These are phyloP conservation scores for Drosophila nannoptera DNA, from an alignment of 1,140 invertebrate genomes.

Conservation along the genomic window DNA sequence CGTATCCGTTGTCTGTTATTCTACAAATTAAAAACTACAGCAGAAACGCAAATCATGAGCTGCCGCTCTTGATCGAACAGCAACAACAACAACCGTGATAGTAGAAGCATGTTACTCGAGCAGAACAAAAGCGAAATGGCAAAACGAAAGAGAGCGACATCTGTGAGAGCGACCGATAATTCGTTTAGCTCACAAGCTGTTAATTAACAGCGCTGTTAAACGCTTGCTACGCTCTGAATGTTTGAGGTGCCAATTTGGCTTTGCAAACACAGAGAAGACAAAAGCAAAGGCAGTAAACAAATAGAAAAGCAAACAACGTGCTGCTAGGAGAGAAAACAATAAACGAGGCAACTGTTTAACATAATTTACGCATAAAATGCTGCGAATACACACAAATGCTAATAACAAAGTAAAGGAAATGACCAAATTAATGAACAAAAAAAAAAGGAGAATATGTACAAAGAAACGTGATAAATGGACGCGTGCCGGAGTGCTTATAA, in stretches of 20 bases:
- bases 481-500: background rate
- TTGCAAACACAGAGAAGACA: background rate
- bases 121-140: background rate
- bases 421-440: background rate
- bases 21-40: background rate
- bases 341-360: slow-evolving; percentile 42
- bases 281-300: slow-evolving; percentile 13
- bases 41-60: slow-evolving; percentile 1
- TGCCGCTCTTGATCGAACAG: background rate
- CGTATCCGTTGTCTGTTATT: background rate
- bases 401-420: slow-evolving; percentile 30
- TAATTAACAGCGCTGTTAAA: slow-evolving; percentile 11
- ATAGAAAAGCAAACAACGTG: slow-evolving; percentile 22
- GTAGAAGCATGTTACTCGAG: too few species aligned
- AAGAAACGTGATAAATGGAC: background rate
- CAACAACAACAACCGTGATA: too few species aligned
- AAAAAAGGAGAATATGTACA: slow-evolving; percentile 24
- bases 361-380: slow-evolving; percentile 52
- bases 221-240: background rate
- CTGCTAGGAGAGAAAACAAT: background rate
- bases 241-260: slow-evolving; percentile 2
- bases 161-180: background rate
- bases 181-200: slow-evolving; percentile 1
- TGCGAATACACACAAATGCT: slow-evolving; percentile 12
- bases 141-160: background rate